Evolutionary conservation across 2,888 invertebrate genomes (phyloP).

Genomic region (Germaria angustata): DNA sequence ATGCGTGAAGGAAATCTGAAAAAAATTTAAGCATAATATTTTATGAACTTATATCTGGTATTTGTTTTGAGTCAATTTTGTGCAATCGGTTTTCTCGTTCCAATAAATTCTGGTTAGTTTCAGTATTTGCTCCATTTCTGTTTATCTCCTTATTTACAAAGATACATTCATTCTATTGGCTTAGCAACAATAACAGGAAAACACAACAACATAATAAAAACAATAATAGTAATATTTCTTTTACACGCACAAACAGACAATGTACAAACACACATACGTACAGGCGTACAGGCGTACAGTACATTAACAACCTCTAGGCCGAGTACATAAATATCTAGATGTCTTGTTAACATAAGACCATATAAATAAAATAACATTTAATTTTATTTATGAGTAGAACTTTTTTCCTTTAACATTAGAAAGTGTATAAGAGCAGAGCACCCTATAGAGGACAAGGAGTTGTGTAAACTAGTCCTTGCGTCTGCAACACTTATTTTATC

Average conservation of each 20-base stretch:
- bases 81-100: not conserved
- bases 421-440: not conserved
- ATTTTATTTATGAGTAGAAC: slow-evolving; percentile 73
- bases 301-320: slow-evolving; percentile 38
- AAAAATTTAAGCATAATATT: not conserved
- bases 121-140: not conserved
- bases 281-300: not conserved
- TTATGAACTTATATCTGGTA: not conserved
- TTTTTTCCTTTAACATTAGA: not conserved
- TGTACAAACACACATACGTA: not conserved
- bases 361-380: slow-evolving; percentile 76
- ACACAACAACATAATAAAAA: slow-evolving; percentile 56
- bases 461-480: not conserved
- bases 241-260: slow-evolving; percentile 39
- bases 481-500: not conserved
- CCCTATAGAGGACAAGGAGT: not conserved
- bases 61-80: not conserved
- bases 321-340: slow-evolving; percentile 29
- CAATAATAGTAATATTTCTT: slow-evolving; percentile 58
- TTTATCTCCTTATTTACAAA: not conserved
- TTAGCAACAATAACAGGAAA: slow-evolving; percentile 19
- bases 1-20: too few species aligned
- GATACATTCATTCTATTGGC: not conserved
- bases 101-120: slow-evolving; percentile 27
- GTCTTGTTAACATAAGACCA: slow-evolving; percentile 61